Base-by-base conservation (phyloP, 1,140 invertebrate species). In the Chrysopa pallens region DNA sequence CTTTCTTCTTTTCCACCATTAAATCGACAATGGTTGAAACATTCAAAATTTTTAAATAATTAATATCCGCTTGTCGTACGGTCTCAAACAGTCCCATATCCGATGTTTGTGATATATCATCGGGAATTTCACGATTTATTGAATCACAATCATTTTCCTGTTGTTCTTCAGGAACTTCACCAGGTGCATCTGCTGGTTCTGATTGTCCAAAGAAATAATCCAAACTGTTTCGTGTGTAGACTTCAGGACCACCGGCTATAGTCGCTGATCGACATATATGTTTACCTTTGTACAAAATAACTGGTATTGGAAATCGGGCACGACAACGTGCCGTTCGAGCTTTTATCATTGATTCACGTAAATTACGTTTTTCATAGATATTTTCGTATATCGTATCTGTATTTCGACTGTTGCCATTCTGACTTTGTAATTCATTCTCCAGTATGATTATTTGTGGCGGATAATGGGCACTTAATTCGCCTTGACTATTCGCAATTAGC, bases 1-100 rank as follows among this genome's bases (percentile, higher is more conserved):
- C 77, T 68, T 88, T 88, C 50, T 85, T 84, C 56, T 85, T 85
- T 59, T 89, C 84, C 3, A 89, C 82, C 84, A 89, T 89, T 31
- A 89, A 72, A 59, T 89, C 84, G 47, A 83, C 74, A 45, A 89
- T 89, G 36, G 76, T 79, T 42, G 70, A 70, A 23, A 87, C 78
- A 50, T 78, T 76, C 17, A 85, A 68, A 4, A 68, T 64, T 57
- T 82, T 81, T 4, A 88, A 58, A 29, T 87, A 58, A 39, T 74
- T 72, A 36, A 85, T 84, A 53, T 89, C 84, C 49, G 76, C 71
- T 52, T 70, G 74, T 43, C 84, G 63, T 28, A 80, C 73, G 54
- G 68, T 66, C 47, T 78, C 70, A 53, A 74, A 73, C n/a, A 76
- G 54, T 53, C 74, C 68, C n/a, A 11, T 9, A 6, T 33, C 31